A percentile compares a stretch with the other conserved stretches of the same genome.
These are phyloP conservation scores for Proteles cristata DNA, from an alignment of 2,113 vertebrate species.

Conservation along the genomic window DNA sequence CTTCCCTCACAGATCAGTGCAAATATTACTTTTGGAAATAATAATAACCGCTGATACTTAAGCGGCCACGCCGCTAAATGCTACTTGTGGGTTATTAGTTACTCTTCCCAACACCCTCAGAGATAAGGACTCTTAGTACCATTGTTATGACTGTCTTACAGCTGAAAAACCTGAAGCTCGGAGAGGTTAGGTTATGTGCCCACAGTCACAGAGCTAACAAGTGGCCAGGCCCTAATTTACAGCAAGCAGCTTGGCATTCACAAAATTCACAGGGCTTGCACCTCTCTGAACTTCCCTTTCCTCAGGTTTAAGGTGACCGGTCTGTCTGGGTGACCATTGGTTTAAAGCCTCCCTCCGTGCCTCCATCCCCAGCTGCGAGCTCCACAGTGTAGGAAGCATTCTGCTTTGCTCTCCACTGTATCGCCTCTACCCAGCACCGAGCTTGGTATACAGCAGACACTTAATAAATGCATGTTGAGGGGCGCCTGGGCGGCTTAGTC, in stretches of 20 bases:
- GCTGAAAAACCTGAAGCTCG: neutral
- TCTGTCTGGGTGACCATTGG: neutral
- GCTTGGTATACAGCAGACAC: neutral
- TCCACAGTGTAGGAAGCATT: accelerated
- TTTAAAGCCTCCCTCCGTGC: neutral
- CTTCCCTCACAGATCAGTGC: neutral
- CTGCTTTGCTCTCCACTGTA: neutral
- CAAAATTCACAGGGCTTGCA: neutral
- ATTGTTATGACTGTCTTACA: no score
- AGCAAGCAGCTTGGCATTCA: neutral
- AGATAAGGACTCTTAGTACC: no score
- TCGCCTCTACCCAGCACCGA: neutral
- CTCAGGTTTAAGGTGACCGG: neutral
- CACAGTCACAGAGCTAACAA: neutral
- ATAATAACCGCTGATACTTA: neutral
- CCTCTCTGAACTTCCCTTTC: neutral
- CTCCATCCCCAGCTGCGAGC: neutral
- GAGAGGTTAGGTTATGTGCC: neutral
- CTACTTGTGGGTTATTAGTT: neutral
- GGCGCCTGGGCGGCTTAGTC: no score
- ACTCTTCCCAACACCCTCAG: neutral
- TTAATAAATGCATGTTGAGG: neutral
- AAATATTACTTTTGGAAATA: neutral
- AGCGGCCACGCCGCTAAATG: neutral
- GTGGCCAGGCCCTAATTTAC: neutral